These are phyloP conservation scores for Scomber colias DNA, from an alignment of 2,113 vertebrate species.

Conservation along the genomic window DNA sequence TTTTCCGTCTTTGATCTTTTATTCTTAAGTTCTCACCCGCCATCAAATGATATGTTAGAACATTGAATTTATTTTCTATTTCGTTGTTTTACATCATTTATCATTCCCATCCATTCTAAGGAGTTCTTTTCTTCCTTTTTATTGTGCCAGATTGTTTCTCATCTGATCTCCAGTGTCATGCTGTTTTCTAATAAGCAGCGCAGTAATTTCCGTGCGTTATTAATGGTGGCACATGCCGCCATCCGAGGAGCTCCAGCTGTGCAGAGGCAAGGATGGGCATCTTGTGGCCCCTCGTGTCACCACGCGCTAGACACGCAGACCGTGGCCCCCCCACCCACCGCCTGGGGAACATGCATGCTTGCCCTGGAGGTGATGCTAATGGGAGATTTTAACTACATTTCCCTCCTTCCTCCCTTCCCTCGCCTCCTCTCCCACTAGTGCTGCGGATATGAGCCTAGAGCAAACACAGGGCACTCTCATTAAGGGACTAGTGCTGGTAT, in stretches of 20 bases:
- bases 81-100: conserved; percentile 62
- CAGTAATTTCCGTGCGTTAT: conserved; percentile 73
- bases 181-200: conserved; percentile 76
- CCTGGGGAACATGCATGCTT: conserved; percentile 51
- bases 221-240: conserved; percentile 48
- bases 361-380: conserved; percentile 79
- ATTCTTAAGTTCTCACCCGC: conserved; percentile 43
- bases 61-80: conserved; percentile 41
- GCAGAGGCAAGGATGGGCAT: conserved; percentile 44
- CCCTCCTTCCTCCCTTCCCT: conserved; percentile 62
- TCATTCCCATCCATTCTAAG: conserved; percentile 43
- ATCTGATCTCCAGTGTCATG: conserved; percentile 62
- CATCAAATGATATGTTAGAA: conserved; percentile 43
- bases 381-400: conserved; percentile 79
- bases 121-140: conserved; percentile 41
- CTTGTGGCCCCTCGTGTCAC: conserved; percentile 23
- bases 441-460: conserved; percentile 80
- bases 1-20: conserved; percentile 56
- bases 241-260: conserved; percentile 57
- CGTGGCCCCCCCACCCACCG: conserved; percentile 5
- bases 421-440: conserved; percentile 69
- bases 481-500: conserved; percentile 82
- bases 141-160: conserved; percentile 68
- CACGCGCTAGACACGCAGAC: conserved; percentile 6
- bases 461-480: conserved; percentile 82